Conservation (phyloP, 2,888 invertebrate genomes). For the Hyppa rectilinea region DNA sequence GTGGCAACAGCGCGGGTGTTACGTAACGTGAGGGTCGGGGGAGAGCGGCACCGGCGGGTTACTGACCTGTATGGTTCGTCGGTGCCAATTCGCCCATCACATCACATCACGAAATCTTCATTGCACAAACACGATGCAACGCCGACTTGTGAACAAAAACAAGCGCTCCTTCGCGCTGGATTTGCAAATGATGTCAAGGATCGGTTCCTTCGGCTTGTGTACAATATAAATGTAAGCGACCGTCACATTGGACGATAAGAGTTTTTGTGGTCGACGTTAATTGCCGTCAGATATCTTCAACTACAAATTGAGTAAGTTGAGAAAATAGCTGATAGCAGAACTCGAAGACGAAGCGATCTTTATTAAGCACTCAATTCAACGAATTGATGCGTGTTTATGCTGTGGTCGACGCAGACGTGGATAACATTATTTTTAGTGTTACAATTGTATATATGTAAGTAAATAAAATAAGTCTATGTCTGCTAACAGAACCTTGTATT, state of each 20-base stretch:
- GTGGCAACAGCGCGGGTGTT: constrained; percentile 85
- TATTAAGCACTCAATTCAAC: not conserved
- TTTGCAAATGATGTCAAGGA: constrained; percentile 77
- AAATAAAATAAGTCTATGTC: constrained; percentile 15
- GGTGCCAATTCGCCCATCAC: constrained; percentile 89
- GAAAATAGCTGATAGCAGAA: not conserved
- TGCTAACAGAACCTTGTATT: constrained; percentile 62
- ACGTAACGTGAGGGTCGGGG: constrained; percentile 80
- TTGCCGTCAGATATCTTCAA: constrained; percentile 10
- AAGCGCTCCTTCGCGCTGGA: constrained; percentile 68
- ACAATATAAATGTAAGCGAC: constrained; percentile 28
- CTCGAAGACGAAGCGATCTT: constrained; percentile 4
- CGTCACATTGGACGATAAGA: constrained; percentile 36
- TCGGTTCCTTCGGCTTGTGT: constrained; percentile 50
- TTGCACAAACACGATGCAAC: constrained; percentile 82
- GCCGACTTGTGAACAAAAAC: constrained; percentile 72
- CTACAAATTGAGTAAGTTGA: constrained; percentile 11
- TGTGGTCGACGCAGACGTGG: not conserved
- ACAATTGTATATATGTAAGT: constrained; percentile 7
- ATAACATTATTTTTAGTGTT: not conserved
- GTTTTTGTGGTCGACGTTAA: constrained; percentile 23
- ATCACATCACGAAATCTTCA: constrained; percentile 86
- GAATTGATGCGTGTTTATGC: not conserved
- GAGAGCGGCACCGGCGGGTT: constrained; percentile 78
- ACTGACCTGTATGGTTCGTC: constrained; percentile 87